These are phyloP conservation scores for Papilio dardanus DNA, from an alignment of 1,140 invertebrate genomes.

Conservation along the genomic window DNA sequence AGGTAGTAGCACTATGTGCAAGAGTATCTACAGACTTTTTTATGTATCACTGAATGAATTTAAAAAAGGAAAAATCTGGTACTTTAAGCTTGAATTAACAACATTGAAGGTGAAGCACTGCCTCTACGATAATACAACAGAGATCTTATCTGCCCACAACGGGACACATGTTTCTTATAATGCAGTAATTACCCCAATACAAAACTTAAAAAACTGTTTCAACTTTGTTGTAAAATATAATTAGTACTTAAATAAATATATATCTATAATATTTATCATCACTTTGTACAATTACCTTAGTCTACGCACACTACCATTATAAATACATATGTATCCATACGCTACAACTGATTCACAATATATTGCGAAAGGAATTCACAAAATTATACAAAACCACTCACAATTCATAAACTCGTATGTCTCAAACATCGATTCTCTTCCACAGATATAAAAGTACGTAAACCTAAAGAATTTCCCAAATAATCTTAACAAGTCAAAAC, in stretches of 20 bases:
- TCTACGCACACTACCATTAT: constrained; percentile 29
- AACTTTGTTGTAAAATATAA: constrained; percentile 36
- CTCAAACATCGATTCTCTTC: constrained; percentile 25
- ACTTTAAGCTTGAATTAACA: background rate
- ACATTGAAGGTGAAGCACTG: background rate
- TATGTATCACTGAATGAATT: background rate
- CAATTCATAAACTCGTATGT: constrained; percentile 2
- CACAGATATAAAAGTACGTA: constrained; percentile 31
- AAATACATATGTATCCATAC: constrained; percentile 23
- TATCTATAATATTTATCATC: constrained; percentile 36
- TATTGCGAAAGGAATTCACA: constrained; percentile 11
- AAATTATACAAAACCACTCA: constrained; percentile 21
- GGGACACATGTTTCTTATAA: background rate
- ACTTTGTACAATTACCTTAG: constrained; percentile 34
- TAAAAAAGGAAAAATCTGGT: background rate
- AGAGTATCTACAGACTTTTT: background rate
- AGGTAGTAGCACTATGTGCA: constrained; percentile 13
- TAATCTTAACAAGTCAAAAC: constrained; percentile 23
- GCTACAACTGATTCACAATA: constrained; percentile 28
- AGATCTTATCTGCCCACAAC: background rate
- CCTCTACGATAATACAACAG: background rate
- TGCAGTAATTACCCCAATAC: background rate
- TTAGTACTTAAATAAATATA: constrained; percentile 27
- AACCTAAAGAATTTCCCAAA: constrained; percentile 7
- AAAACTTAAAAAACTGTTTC: constrained; percentile 19